Conservation (phyloP, 2,113 vertebrate genomes). For the Leiothrix lutea region DNA sequence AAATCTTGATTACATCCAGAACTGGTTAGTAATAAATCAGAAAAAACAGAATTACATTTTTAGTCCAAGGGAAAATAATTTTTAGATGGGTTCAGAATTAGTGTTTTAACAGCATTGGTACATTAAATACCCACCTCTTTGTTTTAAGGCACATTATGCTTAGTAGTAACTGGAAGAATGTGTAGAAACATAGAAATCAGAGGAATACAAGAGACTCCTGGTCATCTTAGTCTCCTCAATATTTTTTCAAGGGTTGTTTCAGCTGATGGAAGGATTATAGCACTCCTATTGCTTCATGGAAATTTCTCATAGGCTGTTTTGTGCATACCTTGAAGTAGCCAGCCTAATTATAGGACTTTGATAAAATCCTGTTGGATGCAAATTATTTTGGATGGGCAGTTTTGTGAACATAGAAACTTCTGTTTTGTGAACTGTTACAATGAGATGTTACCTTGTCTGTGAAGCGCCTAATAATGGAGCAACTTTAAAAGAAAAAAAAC, state of each 20-base stretch:
- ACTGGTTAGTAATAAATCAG: not conserved
- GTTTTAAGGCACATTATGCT: not conserved
- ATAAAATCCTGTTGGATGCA: not conserved
- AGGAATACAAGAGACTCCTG: not conserved
- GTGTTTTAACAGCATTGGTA: not conserved
- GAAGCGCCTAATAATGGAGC: not conserved
- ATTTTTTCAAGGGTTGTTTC: not conserved
- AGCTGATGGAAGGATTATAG: not conserved
- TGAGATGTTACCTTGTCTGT: fast-evolving
- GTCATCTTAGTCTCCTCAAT: not conserved
- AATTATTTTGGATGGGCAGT: not conserved
- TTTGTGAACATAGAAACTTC: not conserved
- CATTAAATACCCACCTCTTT: not conserved
- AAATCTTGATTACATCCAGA: not conserved
- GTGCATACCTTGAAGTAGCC: not conserved
- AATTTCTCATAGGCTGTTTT: not conserved
- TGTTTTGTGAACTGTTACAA: not conserved
- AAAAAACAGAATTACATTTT: not conserved
- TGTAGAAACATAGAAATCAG: not conserved
- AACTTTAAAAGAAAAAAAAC: not conserved
- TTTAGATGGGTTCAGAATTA: not conserved
- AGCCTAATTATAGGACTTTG: not conserved
- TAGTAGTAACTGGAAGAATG: not conserved
- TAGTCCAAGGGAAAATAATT: not conserved
- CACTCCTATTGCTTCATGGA: not conserved